A percentile compares a stretch with the other conserved stretches of the same genome.
Conservation (phyloP, 1,140 invertebrate species). For the Philotrypesis tridentata region DNA sequence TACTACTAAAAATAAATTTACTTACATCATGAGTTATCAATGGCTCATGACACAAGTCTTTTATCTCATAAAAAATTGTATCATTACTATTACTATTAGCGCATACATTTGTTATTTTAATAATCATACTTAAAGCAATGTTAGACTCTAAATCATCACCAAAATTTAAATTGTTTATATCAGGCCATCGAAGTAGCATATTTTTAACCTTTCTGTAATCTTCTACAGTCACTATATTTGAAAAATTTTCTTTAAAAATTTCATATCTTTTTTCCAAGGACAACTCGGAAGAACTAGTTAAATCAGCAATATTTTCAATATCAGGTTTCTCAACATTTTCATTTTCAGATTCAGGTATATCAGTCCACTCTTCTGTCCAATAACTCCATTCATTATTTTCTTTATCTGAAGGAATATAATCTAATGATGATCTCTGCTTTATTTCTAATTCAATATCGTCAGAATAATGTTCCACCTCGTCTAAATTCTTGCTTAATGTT, state of each 20-base stretch:
- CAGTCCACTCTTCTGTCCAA: slow-evolving; percentile 37
- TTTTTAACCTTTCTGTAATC: slow-evolving; percentile 61
- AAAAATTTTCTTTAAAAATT: slow-evolving; percentile 59
- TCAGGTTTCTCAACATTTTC: not conserved
- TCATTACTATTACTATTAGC: slow-evolving; percentile 48
- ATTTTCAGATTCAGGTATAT: slow-evolving; percentile 13
- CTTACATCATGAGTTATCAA: slow-evolving; percentile 57
- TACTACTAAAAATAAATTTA: slow-evolving; percentile 28
- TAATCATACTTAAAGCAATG: slow-evolving; percentile 61
- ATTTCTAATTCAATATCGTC: not conserved
- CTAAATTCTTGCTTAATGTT: not conserved
- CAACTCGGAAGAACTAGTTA: slow-evolving; percentile 63
- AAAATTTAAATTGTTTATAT: slow-evolving; percentile 51
- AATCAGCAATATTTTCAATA: slow-evolving; percentile 48
- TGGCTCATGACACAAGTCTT: slow-evolving; percentile 59
- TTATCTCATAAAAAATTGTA: slow-evolving; percentile 62
- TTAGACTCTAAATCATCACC: slow-evolving; percentile 54
- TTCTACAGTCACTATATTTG: slow-evolving; percentile 55
- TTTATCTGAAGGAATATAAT: not conserved
- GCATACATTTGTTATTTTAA: slow-evolving; percentile 48
- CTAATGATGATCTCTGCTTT: not conserved
- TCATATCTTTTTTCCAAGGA: slow-evolving; percentile 62
- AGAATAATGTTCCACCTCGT: not conserved
- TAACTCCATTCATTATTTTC: not conserved
- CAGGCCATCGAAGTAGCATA: slow-evolving; percentile 60